Evolutionary conservation across 2,113 vertebrate species (phyloP).

Genomic region (Coryphaenoides rupestris): DNA sequence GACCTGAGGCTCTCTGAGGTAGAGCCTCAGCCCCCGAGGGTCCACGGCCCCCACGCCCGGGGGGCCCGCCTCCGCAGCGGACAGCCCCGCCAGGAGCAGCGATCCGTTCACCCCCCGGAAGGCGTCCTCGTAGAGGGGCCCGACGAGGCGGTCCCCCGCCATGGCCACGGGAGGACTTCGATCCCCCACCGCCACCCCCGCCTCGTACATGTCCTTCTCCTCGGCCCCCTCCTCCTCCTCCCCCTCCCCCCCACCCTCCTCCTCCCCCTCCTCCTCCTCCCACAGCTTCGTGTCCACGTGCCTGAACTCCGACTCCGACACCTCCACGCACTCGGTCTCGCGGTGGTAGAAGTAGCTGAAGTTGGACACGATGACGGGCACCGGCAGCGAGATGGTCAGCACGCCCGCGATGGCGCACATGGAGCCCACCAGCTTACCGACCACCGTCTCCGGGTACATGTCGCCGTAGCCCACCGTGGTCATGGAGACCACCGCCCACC

Average conservation of each 20-base stretch:
- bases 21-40: too few relatives aligned
- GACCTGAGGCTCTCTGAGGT: too few relatives aligned
- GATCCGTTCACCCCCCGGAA: conserved; percentile 50
- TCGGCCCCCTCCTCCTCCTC: conserved; percentile 36
- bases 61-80: conserved; percentile 55
- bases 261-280: conserved; percentile 63
- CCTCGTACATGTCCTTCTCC: not conserved
- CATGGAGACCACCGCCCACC: conserved; percentile 95
- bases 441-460: conserved; percentile 86
- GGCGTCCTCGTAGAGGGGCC: conserved; percentile 46
- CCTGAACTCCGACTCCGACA: conserved; percentile 63
- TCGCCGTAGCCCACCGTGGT: conserved; percentile 92
- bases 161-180: conserved; percentile 44
- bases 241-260: conserved; percentile 29
- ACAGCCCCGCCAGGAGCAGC: conserved; percentile 53
- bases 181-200: too few relatives aligned
- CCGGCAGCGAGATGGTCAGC: conserved; percentile 89
- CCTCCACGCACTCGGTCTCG: conserved; percentile 80
- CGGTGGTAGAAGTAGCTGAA: conserved; percentile 94
- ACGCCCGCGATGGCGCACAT: conserved; percentile 91
- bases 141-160: conserved; percentile 20
- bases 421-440: conserved; percentile 89
- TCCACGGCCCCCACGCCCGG: conserved; percentile 73
- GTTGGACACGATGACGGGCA: conserved; percentile 93
- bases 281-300: conserved; percentile 76